Base-by-base conservation (phyloP, 2,797 vertebrate species). In the Fistularia commersonii region DNA sequence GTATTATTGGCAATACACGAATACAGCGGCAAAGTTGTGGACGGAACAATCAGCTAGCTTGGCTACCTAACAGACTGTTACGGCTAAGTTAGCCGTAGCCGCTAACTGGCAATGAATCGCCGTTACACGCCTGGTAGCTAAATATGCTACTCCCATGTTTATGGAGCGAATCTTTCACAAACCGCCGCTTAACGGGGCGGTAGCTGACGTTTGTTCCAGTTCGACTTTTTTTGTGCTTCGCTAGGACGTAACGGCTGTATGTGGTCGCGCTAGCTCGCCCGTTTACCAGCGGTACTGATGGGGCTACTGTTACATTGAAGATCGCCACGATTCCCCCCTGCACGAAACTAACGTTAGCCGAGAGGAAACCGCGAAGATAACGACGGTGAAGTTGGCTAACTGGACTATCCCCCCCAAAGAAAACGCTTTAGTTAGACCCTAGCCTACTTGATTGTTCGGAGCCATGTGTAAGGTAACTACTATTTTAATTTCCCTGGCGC, bases 1-100 rank as follows among this genome's bases (percentile, higher is more conserved):
- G 53, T 61, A 50, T 60, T 61, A 44, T 54, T 48, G 12, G 71
- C 48, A 56, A 66, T 48, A 62, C 63, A 68, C 68, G 59, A 71
- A 73, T 58, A 76, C 67, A 76, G 76, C 68, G 64, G 79, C 60
- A 89, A 91, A 91, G 87, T 91, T 91, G 74, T 83, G 84, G 76
- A 77, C 75, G 72, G 77, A 87, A 89, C 88, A 88, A 87, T 89
- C 83, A 70, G 82, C 81, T 86, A 88, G 83, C 83, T 69, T 11
- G 54, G 61, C 41, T 62, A 69, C 71, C 78, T 76, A 49, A 57
- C 51, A 40, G 69, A 60, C 66, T 72, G 63, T 57, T 35, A 70
- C 53, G 46, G 69, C 59, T 84, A 45, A 45, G 3, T n/a, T 45
- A 86, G 55, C 75, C 11, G 10, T 31, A 32, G 58, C 46, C 39